phyloP scores from a whole-genome alignment of 2,113 vertebrate genomes.

The Myrmecobius fasciatus region DNA sequence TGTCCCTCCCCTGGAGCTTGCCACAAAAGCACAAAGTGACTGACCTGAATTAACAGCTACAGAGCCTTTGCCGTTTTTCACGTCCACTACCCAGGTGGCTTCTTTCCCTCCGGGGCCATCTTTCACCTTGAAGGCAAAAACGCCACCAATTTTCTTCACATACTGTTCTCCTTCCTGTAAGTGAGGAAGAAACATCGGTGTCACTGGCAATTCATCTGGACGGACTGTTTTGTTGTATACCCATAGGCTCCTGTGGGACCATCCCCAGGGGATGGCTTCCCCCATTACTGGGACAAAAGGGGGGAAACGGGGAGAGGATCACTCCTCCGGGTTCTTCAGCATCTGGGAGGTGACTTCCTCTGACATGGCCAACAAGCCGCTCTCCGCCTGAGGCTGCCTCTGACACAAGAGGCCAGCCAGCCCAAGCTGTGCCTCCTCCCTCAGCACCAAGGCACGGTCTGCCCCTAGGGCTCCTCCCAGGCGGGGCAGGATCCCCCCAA shows the following conservation, averaged over 20 bases:
- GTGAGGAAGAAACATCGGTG: constrained; percentile 33
- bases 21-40: constrained; percentile 41
- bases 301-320: not conserved
- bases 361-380: not conserved
- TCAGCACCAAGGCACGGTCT: not conserved
- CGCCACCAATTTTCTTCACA: constrained; percentile 94
- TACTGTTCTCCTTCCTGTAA: constrained; percentile 92
- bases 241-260: not conserved
- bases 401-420: not conserved
- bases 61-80: constrained; percentile 93
- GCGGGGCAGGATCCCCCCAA: not conserved
- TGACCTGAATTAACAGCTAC: constrained; percentile 90
- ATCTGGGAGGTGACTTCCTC: not conserved
- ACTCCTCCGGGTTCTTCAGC: too few species aligned
- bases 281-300: not conserved
- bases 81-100: constrained; percentile 94
- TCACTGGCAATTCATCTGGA: constrained; percentile 26
- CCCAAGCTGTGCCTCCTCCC: not conserved
- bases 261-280: not conserved
- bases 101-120: constrained; percentile 92
- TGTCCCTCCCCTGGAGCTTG: not conserved
- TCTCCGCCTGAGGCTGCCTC: too few species aligned
- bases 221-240: not conserved
- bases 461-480: not conserved
- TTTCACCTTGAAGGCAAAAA: constrained; percentile 96